phyloP scores from a whole-genome alignment of 2,888 invertebrate genomes.

The Opisthograptis luteolata region DNA sequence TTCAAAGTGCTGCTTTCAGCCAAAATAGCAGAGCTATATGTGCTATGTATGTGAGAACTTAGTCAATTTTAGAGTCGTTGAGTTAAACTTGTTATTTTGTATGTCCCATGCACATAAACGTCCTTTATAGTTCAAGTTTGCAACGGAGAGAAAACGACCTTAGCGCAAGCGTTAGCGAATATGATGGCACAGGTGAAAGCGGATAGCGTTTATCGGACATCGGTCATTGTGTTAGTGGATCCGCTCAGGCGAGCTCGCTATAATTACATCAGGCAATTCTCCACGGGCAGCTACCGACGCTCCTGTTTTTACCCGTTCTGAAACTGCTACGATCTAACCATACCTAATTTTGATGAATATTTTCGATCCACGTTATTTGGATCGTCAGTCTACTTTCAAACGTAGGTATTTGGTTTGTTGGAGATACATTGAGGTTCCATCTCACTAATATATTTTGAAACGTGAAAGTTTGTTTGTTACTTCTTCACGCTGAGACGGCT shows the following conservation, averaged over 20 bases:
- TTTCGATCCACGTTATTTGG: conserved; percentile 25
- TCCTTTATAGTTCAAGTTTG: conserved; percentile 2
- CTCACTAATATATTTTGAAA: too few species aligned
- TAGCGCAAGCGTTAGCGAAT: background rate
- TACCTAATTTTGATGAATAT: conserved; percentile 16
- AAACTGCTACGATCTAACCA: conserved; percentile 41
- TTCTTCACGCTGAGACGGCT: too few species aligned
- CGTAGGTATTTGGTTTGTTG: background rate
- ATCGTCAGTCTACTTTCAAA: conserved; percentile 7
- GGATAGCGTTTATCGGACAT: conserved; percentile 58
- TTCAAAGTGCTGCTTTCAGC: conserved; percentile 29
- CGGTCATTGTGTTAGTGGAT: conserved; percentile 75
- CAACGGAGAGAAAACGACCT: background rate
- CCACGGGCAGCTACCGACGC: conserved; percentile 46
- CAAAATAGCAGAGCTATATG: conserved; percentile 17
- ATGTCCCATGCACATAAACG: conserved; percentile 9
- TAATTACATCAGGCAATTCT: conserved; percentile 81
- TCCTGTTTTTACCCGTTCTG: conserved; percentile 60
- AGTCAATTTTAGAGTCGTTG: conserved; percentile 15
- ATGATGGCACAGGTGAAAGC: conserved; percentile 32
- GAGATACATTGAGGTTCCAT: background rate
- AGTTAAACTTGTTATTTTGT: conserved; percentile 23
- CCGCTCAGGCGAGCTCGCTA: conserved; percentile 63
- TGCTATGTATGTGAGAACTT: conserved; percentile 7
- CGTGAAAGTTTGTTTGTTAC: too few species aligned